Evolutionary conservation across 2,797 vertebrate genomes (phyloP), one percentile per base, ranked within the genome.

Genomic region (Rhinichthys osculus): DNA sequence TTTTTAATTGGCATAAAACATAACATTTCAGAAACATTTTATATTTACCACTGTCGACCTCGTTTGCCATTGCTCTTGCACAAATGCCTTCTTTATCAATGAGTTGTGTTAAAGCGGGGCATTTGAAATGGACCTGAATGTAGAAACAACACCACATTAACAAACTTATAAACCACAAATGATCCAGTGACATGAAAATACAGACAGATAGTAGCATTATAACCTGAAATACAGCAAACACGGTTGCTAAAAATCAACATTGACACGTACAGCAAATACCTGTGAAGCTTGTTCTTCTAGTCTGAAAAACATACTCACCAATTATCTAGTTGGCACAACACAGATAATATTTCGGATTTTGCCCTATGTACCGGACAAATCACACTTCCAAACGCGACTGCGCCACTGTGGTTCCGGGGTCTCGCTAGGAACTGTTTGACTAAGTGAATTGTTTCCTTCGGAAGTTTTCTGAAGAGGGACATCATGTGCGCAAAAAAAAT

Each of bases 11-110:
- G 71, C 16, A 73, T 33, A 19, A 30, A 73, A 50, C 42, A 6
- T 72, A n/a, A 7, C 23, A 72, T n/a, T 44, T 72, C 0, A 52
- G 1, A 5, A 50, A 33, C 27, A 52, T 74, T 6, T 33, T 35
- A 52, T 62, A 72, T 44, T 76, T 84, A 84, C 82, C 82, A 67
- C 6, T n/a, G 50, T 27, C n/a, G 21, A 16, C 30, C 54, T 77
- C 23, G 57, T 33, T 42, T 40, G 42, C 59, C 82, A 84, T 84
- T 40, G 33, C 57, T 76, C 23, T 66, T 27, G 11, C 40, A 50
- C 52, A 83, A 66, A 76, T 19, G 30, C 7, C 50, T 66, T 42
- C 40, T 35, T 62, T 50, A 67, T 54, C 21, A 54, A 70, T 19
- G 33, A 3, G 21, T 0, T 59, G 16, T 7, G 2, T 33, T 82